Evolutionary conservation across 2,888 invertebrate species (phyloP), one percentile per base, ranked within the genome.

Genomic region (Eilema depressum): DNA sequence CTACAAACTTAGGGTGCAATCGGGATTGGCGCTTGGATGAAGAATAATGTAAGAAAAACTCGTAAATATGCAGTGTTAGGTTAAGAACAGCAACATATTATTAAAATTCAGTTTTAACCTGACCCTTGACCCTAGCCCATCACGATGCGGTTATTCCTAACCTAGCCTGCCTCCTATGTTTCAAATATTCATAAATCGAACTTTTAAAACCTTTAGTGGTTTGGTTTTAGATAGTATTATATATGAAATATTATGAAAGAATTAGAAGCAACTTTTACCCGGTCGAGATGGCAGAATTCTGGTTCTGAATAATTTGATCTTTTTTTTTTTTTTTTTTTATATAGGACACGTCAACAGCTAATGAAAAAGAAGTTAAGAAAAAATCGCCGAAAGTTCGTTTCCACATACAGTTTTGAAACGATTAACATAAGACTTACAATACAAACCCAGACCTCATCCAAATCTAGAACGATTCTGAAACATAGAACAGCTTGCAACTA

Each of bases 361-460:
- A n/a, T n/a, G n/a, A 8, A 33, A 33, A 33, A 33, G 33, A 8
- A 1, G 33, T n/a, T n/a, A n/a, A 33, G 33, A 33, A 41, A 17
- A 17, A 37, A 41, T 17, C 0, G 2, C 14, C 2, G 17, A 41
- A 41, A 41, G 4, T 4, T 17, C 2, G 41, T 37, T 4, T 4
- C 17, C 14, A 14, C 41, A 20, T 1, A 7, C 5, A 20, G 0
- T 47, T 20, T 20, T 47, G 5, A 20, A 47, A 20, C 14, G 12
- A 47, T 47, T 11, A 37, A 2, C 3, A 30, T 7, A 3, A 4
- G 7, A 37, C 2, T 37, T 14, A 37, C 33, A 33, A n/a, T 10
- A n/a, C n/a, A 14, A 62, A 14, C 66, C 57, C 63, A 69, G 60
- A 64, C 59, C 63, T 60, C 41, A 71, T 56, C 8, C 28, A 41